A percentile compares a stretch with the other conserved stretches of the same genome.
phyloP scores from a whole-genome alignment of 2,888 invertebrate species.

The Bugula neritina region DNA sequence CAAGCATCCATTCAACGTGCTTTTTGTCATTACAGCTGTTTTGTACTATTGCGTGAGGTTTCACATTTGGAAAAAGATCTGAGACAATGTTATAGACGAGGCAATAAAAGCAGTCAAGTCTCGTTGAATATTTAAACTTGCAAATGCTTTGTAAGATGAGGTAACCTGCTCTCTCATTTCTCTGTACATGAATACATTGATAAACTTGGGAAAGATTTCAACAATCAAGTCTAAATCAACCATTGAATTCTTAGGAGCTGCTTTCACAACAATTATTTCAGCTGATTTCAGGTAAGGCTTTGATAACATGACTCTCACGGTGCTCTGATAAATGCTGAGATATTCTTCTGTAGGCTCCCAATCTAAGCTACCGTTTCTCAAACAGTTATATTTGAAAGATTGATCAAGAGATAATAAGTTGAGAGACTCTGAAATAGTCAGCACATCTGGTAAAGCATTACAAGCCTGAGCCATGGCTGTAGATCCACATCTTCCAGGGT shows the following conservation, averaged over 20 bases:
- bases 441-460: not conserved
- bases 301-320: not conserved
- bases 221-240: not conserved
- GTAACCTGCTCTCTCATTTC: not conserved
- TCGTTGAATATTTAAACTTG: not conserved
- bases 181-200: not conserved
- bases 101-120: not conserved
- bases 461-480: not conserved
- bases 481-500: not conserved
- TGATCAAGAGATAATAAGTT: not conserved
- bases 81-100: not conserved
- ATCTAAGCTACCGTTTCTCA: not conserved
- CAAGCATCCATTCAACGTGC: constrained; percentile 3
- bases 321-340: not conserved
- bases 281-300: not conserved
- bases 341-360: not conserved
- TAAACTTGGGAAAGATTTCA: not conserved
- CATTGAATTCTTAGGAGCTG: not conserved
- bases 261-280: not conserved
- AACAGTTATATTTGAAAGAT: not conserved
- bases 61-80: not conserved
- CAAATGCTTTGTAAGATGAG: not conserved
- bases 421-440: not conserved
- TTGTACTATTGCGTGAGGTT: not conserved
- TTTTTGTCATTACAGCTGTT: not conserved